phyloP scores from a whole-genome alignment of 2,888 invertebrate species.

The Cremastobaeus sp. region DNA sequence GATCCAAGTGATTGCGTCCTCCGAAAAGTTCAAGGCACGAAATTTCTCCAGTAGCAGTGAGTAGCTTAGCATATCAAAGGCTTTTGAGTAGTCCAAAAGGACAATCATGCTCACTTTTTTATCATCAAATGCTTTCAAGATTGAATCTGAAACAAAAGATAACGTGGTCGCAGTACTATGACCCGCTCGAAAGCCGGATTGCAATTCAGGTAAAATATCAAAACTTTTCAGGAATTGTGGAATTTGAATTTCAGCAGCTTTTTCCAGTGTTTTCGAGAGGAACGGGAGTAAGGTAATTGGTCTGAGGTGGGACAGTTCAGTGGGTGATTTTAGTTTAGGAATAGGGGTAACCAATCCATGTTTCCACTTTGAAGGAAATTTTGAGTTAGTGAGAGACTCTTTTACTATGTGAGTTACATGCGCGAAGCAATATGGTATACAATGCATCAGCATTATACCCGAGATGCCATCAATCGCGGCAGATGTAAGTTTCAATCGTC shows the following conservation, averaged over 20 bases:
- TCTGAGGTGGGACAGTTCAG: too few species aligned
- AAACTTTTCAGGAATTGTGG: neutral
- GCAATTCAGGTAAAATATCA: neutral
- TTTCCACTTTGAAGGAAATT: slow-evolving; percentile 7
- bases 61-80: slow-evolving; percentile 13
- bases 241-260: neutral
- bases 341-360: neutral
- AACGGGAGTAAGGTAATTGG: too few species aligned
- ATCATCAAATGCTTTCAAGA: neutral
- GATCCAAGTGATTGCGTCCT: neutral
- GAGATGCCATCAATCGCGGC: slow-evolving; percentile 12
- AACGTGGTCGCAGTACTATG: slow-evolving; percentile 6
- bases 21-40: neutral
- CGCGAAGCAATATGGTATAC: neutral
- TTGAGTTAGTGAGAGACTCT: too few species aligned
- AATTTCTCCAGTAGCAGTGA: slow-evolving; percentile 2
- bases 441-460: slow-evolving; percentile 1
- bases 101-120: neutral
- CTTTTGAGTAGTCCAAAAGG: slow-evolving; percentile 20
- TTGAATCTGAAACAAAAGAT: neutral
- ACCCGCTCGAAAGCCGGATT: neutral
- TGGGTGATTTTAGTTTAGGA: too few species aligned
- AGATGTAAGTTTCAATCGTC: slow-evolving; percentile 7
- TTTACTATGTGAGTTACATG: slow-evolving; percentile 2
- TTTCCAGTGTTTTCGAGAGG: too few species aligned